A percentile compares a stretch with the other conserved stretches of the same genome.
phyloP scores from a whole-genome alignment of 1,140 invertebrate species.

The Drosophila ananassae region DNA sequence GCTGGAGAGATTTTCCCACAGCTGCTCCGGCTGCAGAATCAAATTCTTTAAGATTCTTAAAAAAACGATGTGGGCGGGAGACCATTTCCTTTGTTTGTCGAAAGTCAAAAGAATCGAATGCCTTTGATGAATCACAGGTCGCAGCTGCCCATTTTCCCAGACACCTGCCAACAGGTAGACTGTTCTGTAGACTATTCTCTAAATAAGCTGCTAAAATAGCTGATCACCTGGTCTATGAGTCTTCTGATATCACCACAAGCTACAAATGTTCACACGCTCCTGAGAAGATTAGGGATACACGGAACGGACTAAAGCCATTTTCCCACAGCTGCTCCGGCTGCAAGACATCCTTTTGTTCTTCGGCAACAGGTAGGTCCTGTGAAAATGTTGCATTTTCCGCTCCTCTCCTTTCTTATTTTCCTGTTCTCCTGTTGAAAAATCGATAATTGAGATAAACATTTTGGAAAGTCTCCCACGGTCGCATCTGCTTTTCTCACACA shows the following conservation, averaged over 20 bases:
- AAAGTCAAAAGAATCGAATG: slow-evolving; percentile 6
- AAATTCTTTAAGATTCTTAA: slow-evolving; percentile 10
- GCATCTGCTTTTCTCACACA: slow-evolving; percentile 2
- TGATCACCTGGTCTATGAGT: slow-evolving; percentile 17
- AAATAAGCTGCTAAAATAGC: slow-evolving; percentile 3
- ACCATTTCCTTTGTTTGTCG: neutral
- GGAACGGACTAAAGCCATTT: neutral
- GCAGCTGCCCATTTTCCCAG: slow-evolving; percentile 9
- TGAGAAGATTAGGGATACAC: slow-evolving; percentile 18
- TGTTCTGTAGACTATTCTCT: neutral
- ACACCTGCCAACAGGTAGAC: slow-evolving; percentile 17
- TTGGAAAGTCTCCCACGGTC: slow-evolving; percentile 23
- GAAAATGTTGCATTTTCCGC: neutral
- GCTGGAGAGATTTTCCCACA: slow-evolving; percentile 31
- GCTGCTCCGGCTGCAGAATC: slow-evolving; percentile 37
- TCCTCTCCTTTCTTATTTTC: neutral
- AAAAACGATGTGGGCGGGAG: slow-evolving; percentile 7
- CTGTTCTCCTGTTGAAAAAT: slow-evolving; percentile 12
- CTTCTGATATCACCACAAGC: slow-evolving; percentile 1
- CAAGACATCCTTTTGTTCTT: neutral
- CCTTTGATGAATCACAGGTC: neutral
- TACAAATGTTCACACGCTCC: slow-evolving; percentile 4
- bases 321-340: slow-evolving; percentile 2
- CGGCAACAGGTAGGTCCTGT: neutral
- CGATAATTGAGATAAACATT: slow-evolving; percentile 1